A percentile compares a stretch with the other conserved stretches of the same genome.
Conservation (phyloP, 2,888 invertebrate genomes). For the Ophion slaviceki region DNA sequence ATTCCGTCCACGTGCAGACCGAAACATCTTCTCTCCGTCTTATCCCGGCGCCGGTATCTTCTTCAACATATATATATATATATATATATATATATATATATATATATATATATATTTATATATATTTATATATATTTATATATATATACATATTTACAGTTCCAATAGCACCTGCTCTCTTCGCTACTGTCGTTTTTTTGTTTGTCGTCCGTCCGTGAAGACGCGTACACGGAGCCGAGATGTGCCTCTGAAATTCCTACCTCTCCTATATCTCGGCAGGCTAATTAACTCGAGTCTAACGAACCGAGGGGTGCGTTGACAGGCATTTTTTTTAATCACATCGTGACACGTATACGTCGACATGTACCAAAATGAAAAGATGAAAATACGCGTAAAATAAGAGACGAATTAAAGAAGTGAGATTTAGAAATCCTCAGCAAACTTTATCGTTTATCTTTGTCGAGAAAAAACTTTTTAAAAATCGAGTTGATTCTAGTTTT, state of each 20-base stretch:
- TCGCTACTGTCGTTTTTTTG: constrained; percentile 34
- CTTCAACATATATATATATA: not conserved
- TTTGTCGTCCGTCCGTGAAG: constrained; percentile 26
- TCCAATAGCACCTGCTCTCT: constrained; percentile 52
- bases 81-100: constrained; percentile 1
- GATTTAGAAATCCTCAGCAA: too few species aligned
- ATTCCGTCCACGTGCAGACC: constrained; percentile 68
- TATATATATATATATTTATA: constrained; percentile 3
- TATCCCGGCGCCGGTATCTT: constrained; percentile 60
- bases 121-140: not conserved
- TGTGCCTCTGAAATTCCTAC: not conserved
- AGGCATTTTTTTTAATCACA: too few species aligned
- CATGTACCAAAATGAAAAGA: too few species aligned
- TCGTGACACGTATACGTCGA: too few species aligned
- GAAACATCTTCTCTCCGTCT: constrained; percentile 65
- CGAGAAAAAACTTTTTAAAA: too few species aligned
- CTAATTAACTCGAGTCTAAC: constrained; percentile 10
- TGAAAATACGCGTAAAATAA: too few species aligned
- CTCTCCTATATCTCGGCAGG: constrained; percentile 6
- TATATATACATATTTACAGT: not conserved
- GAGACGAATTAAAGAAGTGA: too few species aligned
- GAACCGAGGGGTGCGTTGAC: too few species aligned
- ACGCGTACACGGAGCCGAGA: not conserved
- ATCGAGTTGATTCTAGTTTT: too few species aligned
- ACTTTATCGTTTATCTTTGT: too few species aligned